Evolutionary conservation across 2,797 vertebrate species (phyloP).

Genomic region (Rhadinocentrus ornatus): DNA sequence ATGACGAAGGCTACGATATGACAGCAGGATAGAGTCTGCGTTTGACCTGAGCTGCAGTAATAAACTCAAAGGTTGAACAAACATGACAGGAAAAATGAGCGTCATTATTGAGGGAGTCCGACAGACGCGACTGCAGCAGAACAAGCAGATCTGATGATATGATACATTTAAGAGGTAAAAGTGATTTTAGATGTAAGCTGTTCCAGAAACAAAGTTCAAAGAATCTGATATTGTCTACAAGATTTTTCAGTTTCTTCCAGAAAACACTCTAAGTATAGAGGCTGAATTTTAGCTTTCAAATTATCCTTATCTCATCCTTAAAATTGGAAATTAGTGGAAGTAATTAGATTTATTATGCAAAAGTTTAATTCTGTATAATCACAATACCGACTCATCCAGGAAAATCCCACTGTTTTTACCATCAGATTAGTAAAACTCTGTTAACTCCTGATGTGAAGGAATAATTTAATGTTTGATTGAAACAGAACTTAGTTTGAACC

Average conservation of each 20-base stretch:
- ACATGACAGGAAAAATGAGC: slow-evolving; percentile 44
- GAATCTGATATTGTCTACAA: not conserved
- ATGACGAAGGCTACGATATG: slow-evolving; percentile 32
- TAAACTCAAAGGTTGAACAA: slow-evolving; percentile 51
- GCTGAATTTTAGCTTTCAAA: not conserved
- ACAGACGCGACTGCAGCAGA: slow-evolving; percentile 15
- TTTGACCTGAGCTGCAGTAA: slow-evolving; percentile 39
- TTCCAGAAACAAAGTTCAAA: not conserved
- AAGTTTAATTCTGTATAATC: not conserved
- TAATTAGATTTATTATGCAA: not conserved
- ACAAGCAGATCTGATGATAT: slow-evolving; percentile 11
- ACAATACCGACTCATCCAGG: too few species aligned
- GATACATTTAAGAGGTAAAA: slow-evolving; percentile 6
- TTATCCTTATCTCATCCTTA: not conserved
- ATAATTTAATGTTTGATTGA: not conserved
- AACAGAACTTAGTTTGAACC: not conserved
- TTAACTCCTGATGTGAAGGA: too few species aligned
- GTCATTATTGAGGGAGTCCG: slow-evolving; percentile 30
- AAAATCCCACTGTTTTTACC: too few species aligned
- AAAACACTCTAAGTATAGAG: not conserved
- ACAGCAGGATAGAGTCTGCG: slow-evolving; percentile 38
- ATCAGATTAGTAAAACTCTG: too few species aligned
- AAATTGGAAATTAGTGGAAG: not conserved
- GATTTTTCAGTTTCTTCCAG: not conserved
- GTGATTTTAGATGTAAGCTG: slow-evolving; percentile 9